A percentile compares a stretch with the other conserved stretches of the same genome.
Conservation (phyloP, 2,113 vertebrate species). For the Xiphias gladius region DNA sequence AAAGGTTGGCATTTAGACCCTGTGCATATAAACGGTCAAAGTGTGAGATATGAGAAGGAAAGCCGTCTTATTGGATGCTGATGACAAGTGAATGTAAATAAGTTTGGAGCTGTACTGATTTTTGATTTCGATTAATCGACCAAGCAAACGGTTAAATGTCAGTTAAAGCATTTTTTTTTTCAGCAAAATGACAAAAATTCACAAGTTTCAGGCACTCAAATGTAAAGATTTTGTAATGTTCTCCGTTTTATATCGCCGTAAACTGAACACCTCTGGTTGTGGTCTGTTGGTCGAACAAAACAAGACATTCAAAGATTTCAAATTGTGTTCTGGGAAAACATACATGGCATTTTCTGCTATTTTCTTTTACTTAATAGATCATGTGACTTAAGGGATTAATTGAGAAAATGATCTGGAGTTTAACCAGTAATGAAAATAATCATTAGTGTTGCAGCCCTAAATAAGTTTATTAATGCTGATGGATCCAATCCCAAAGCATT, state of each 20-base stretch:
- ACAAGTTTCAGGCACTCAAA: too few relatives aligned
- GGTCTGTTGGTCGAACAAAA: too few relatives aligned
- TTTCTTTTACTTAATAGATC: neutral
- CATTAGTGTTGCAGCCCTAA: neutral
- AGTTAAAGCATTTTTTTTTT: too few relatives aligned
- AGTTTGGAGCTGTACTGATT: neutral
- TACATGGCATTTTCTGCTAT: neutral
- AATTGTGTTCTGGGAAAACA: neutral
- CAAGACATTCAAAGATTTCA: neutral
- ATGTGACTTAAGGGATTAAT: neutral
- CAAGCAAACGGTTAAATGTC: neutral
- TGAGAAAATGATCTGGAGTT: neutral
- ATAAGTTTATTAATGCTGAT: neutral
- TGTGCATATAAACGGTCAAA: neutral
- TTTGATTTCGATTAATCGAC: neutral
- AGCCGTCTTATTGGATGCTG: neutral
- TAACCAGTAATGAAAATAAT: neutral
- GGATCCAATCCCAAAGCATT: neutral
- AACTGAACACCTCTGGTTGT: too few relatives aligned
- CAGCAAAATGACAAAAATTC: too few relatives aligned
- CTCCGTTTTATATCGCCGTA: too few relatives aligned
- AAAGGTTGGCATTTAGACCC: conserved; percentile 2
- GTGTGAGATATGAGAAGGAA: neutral
- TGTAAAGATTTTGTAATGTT: too few relatives aligned
- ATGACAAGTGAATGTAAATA: neutral